A percentile compares a stretch with the other conserved stretches of the same genome.
These are phyloP conservation scores for Physella acuta DNA, from an alignment of 1,140 invertebrate genomes.

Conservation along the genomic window DNA sequence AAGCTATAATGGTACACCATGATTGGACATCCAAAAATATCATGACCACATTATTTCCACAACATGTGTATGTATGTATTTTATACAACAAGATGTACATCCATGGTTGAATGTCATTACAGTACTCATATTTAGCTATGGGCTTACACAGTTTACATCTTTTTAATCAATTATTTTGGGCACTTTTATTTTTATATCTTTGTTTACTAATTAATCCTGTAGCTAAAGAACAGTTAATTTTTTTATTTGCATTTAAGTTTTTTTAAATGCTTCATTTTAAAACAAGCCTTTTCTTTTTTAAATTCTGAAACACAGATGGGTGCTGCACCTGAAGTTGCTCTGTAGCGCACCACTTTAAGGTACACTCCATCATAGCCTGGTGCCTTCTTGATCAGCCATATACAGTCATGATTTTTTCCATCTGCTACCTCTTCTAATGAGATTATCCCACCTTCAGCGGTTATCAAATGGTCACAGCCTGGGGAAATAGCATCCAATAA, in stretches of 20 bases:
- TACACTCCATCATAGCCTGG: constrained; percentile 21
- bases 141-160: too few species aligned
- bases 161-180: too few species aligned
- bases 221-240: too few species aligned
- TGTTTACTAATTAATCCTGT: not conserved
- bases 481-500: not conserved
- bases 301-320: too few species aligned
- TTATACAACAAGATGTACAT: too few species aligned
- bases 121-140: too few species aligned
- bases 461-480: not conserved
- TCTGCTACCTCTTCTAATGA: constrained; percentile 2
- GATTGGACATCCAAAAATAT: too few species aligned
- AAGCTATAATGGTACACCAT: too few species aligned
- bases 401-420: constrained; percentile 16
- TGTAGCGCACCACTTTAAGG: constrained; percentile 15
- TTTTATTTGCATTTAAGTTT: too few species aligned
- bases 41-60: too few species aligned
- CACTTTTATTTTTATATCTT: not conserved
- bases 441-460: not conserved
- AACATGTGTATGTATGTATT: too few species aligned
- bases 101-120: too few species aligned
- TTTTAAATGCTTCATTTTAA: not conserved
- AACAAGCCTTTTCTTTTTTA: not conserved
- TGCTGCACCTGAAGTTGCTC: not conserved
- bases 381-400: constrained; percentile 28